Conservation (phyloP, 2,888 invertebrate genomes). For the Polymixis lichenea region DNA sequence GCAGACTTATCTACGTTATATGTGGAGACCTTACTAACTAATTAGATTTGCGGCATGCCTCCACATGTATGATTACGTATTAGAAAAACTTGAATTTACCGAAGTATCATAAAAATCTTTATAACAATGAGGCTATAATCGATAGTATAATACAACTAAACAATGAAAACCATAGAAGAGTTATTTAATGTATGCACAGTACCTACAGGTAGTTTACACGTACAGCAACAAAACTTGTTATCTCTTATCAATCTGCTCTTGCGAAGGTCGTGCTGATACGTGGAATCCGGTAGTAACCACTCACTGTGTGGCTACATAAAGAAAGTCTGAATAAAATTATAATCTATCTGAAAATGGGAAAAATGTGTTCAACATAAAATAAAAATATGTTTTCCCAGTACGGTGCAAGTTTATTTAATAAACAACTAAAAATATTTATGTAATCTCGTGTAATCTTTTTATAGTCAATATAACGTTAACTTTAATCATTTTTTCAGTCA, state of each 20-base stretch:
- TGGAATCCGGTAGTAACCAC: slow-evolving; percentile 63
- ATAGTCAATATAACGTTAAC: slow-evolving; percentile 15
- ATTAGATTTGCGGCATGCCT: slow-evolving; percentile 58
- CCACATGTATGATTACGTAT: slow-evolving; percentile 56
- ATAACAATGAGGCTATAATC: slow-evolving; percentile 51
- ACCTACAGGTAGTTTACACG: slow-evolving; percentile 56
- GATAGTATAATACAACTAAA: slow-evolving; percentile 50
- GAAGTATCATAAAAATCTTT: slow-evolving; percentile 42
- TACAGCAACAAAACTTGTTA: slow-evolving; percentile 77
- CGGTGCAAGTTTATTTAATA: not conserved
- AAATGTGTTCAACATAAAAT: not conserved
- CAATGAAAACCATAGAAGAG: slow-evolving; percentile 48
- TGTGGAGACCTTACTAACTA: slow-evolving; percentile 44
- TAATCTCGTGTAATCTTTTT: slow-evolving; percentile 8
- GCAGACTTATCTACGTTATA: slow-evolving; percentile 38
- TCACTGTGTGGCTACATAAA: slow-evolving; percentile 27
- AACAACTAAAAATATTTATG: slow-evolving; percentile 2
- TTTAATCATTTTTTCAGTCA: slow-evolving; percentile 7
- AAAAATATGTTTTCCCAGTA: slow-evolving; percentile 13
- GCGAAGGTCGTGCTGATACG: slow-evolving; percentile 86
- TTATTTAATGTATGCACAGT: slow-evolving; percentile 34
- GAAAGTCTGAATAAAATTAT: slow-evolving; percentile 38
- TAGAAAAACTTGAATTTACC: slow-evolving; percentile 34
- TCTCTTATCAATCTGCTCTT: slow-evolving; percentile 89
- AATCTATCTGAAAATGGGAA: not conserved